Conservation (phyloP, 2,888 invertebrate species). For the Molorchus minor region DNA sequence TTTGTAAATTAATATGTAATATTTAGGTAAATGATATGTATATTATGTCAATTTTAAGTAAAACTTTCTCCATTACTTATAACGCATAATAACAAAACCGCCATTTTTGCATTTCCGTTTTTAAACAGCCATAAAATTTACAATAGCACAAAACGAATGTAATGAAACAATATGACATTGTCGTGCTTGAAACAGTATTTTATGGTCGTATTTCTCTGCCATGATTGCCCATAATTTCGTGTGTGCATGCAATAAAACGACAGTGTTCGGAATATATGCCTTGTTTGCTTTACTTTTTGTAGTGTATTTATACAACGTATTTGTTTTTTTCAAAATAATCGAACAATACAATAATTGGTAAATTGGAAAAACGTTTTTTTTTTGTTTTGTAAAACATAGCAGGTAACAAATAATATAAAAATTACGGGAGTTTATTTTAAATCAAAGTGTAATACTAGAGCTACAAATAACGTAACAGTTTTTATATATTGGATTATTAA, state of each 20-base stretch:
- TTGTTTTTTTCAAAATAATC: conserved; percentile 32
- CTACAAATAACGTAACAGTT: too few relatives aligned
- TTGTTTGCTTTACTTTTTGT: conserved; percentile 42
- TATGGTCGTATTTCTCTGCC: conserved; percentile 51
- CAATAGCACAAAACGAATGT: conserved; percentile 31
- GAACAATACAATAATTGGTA: conserved; percentile 8
- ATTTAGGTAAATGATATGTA: too few relatives aligned
- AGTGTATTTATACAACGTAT: conserved; percentile 44
- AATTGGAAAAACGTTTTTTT: conserved; percentile 4
- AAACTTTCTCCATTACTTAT: background rate
- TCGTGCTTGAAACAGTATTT: conserved; percentile 49
- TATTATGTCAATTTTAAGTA: too few relatives aligned
- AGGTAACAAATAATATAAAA: too few relatives aligned
- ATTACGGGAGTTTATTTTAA: too few relatives aligned
- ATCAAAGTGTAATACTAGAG: too few relatives aligned
- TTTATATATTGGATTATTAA: too few relatives aligned
- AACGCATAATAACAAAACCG: background rate
- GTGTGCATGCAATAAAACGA: conserved; percentile 50
- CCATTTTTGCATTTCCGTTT: background rate
- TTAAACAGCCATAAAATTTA: conserved; percentile 14
- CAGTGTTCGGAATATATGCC: conserved; percentile 45
- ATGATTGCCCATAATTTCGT: conserved; percentile 53
- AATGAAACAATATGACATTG: conserved; percentile 46
- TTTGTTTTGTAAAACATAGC: too few relatives aligned
- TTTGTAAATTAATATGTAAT: too few relatives aligned